phyloP scores from a whole-genome alignment of 2,888 invertebrate genomes.

The Drosophila mayaguana region DNA sequence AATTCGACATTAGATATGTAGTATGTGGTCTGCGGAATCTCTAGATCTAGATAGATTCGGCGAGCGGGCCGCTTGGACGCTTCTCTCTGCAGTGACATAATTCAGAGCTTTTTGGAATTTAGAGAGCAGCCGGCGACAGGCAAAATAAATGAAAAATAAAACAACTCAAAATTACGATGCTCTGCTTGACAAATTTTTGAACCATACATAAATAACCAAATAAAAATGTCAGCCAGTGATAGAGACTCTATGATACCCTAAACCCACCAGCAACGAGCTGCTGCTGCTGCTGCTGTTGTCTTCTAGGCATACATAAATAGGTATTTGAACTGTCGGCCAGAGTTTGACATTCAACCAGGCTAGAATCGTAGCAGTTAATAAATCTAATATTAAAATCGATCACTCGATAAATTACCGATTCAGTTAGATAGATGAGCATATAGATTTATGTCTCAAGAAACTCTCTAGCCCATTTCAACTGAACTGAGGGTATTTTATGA shows the following conservation, averaged over 20 bases:
- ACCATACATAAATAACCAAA: slow-evolving; percentile 63
- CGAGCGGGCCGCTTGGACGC: slow-evolving; percentile 17
- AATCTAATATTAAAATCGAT: slow-evolving; percentile 2
- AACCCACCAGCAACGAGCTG: background rate
- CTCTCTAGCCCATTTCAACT: background rate
- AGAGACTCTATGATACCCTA: slow-evolving; percentile 5
- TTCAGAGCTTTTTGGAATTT: slow-evolving; percentile 53
- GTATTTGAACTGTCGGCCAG: background rate
- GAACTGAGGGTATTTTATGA: background rate
- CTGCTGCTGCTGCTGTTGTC: background rate
- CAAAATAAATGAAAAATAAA: slow-evolving; percentile 45
- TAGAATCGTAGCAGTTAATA: background rate
- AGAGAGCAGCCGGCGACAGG: slow-evolving; percentile 35
- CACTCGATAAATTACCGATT: too few species aligned
- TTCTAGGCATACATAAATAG: slow-evolving; percentile 3
- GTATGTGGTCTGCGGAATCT: slow-evolving; percentile 17
- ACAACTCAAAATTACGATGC: slow-evolving; percentile 37
- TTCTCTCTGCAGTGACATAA: slow-evolving; percentile 59
- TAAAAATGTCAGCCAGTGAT: slow-evolving; percentile 16
- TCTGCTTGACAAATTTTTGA: slow-evolving; percentile 58
- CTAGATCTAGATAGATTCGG: slow-evolving; percentile 19
- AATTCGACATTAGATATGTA: slow-evolving; percentile 44
- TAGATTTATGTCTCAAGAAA: background rate
- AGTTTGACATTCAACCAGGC: background rate
- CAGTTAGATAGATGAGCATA: too few species aligned